Conservation (phyloP, 2,888 invertebrate species). For the Panzeria rudis region DNA sequence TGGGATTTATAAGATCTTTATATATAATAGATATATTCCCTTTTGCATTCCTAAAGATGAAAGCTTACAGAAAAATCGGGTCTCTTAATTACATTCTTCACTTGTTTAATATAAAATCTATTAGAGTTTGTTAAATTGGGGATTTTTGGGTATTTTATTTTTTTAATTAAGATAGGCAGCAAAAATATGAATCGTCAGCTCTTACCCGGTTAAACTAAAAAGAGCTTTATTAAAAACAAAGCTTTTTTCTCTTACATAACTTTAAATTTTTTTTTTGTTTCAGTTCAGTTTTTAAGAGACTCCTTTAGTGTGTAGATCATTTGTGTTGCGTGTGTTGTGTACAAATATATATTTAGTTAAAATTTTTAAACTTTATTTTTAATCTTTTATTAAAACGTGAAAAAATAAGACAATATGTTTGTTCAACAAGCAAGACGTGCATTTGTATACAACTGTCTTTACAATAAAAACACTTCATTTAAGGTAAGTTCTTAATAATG, state of each 20-base stretch:
- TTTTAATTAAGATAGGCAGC: not conserved
- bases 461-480: slow-evolving; percentile 72
- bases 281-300: slow-evolving; percentile 54
- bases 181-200: not conserved
- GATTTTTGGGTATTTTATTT: not conserved
- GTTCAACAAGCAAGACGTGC: slow-evolving; percentile 72
- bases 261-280: not conserved
- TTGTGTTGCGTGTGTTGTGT: slow-evolving; percentile 1
- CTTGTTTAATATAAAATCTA: not conserved
- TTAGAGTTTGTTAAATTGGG: not conserved
- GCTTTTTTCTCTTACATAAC: slow-evolving; percentile 14
- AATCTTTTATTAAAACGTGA: slow-evolving; percentile 28
- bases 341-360: not conserved
- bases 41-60: too few species aligned
- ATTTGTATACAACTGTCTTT: slow-evolving; percentile 68
- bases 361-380: not conserved
- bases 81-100: too few species aligned
- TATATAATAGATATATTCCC: too few species aligned
- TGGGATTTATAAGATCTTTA: too few species aligned
- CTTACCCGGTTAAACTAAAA: not conserved
- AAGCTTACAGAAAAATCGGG: too few species aligned
- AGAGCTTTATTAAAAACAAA: slow-evolving; percentile 15
- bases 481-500: slow-evolving; percentile 75
- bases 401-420: slow-evolving; percentile 64
- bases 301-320: slow-evolving; percentile 31